phyloP scores from a whole-genome alignment of 2,888 invertebrate species.

The Patella depressa region DNA sequence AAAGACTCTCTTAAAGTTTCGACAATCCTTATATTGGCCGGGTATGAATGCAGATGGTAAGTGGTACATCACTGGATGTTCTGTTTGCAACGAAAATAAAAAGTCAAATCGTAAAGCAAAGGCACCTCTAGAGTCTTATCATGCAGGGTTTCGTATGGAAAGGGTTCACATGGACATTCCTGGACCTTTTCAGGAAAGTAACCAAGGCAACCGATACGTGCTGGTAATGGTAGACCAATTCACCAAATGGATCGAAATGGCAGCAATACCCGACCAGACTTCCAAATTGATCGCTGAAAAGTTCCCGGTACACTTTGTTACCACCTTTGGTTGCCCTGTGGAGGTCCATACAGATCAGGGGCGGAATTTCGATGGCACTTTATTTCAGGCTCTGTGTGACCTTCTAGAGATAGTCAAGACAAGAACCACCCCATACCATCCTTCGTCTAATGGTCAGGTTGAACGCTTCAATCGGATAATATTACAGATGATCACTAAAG shows the following conservation, averaged over 20 bases:
- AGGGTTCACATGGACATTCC: constrained; percentile 25
- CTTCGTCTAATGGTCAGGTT: constrained; percentile 26
- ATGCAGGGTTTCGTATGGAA: constrained; percentile 24
- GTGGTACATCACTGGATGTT: not conserved
- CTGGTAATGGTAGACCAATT: constrained; percentile 5
- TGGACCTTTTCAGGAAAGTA: constrained; percentile 16
- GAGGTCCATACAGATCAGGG: constrained; percentile 34
- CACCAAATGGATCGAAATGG: constrained; percentile 29
- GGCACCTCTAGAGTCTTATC: constrained; percentile 17
- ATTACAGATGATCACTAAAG: constrained; percentile 30
- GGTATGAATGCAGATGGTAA: not conserved
- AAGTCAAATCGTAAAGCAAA: not conserved
- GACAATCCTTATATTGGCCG: not conserved
- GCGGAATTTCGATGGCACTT: constrained; percentile 25
- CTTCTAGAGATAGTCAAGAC: constrained; percentile 30
- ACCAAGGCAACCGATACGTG: constrained; percentile 24
- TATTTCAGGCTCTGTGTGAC: constrained; percentile 28
- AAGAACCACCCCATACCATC: constrained; percentile 36
- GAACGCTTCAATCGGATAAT: constrained; percentile 29
- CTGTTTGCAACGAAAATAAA: not conserved
- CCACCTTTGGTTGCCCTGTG: constrained; percentile 35
- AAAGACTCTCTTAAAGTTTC: not conserved
- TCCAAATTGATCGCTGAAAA: constrained; percentile 24
- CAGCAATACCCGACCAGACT: constrained; percentile 25
- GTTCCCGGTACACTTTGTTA: constrained; percentile 18